These are phyloP conservation scores for Tenualosa thibaudeaui DNA, from an alignment of 2,797 vertebrate genomes.

Conservation along the genomic window DNA sequence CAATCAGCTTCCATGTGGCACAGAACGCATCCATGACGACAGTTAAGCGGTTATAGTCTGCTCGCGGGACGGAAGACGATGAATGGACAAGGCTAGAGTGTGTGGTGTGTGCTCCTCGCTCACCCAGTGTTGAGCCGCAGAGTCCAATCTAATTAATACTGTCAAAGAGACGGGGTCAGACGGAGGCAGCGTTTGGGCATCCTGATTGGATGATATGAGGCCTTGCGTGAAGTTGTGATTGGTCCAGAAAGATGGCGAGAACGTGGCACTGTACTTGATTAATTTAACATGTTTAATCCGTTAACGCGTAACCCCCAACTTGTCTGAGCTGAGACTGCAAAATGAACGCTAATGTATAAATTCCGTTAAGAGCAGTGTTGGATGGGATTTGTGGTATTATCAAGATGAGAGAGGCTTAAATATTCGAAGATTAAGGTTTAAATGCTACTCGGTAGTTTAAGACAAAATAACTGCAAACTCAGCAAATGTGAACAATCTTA, in stretches of 20 bases:
- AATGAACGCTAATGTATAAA: background rate
- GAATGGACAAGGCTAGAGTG: background rate
- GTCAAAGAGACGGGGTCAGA: conserved; percentile 41
- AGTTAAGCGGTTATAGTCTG: conserved; percentile 25
- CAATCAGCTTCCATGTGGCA: conserved; percentile 89
- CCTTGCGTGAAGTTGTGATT: conserved; percentile 50
- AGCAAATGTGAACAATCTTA: background rate
- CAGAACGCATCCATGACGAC: conserved; percentile 93
- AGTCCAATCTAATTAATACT: conserved; percentile 55
- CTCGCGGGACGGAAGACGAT: conserved; percentile 15
- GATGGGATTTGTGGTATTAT: background rate
- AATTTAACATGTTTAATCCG: conserved; percentile 51
- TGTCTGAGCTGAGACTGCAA: background rate
- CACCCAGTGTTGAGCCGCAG: conserved; percentile 37
- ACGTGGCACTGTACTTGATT: conserved; percentile 37
- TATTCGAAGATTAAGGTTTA: background rate
- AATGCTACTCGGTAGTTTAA: background rate
- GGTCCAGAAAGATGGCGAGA: conserved; percentile 56
- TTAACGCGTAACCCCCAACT: conserved; percentile 38
- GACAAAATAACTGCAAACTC: background rate
- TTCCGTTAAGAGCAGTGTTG: background rate
- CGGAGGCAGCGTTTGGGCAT: background rate
- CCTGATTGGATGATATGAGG: conserved; percentile 58
- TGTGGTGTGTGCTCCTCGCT: conserved; percentile 12
- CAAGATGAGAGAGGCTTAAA: background rate